Evolutionary conservation across 2,888 invertebrate species (phyloP), one percentile per base, ranked within the genome.

Genomic region (Sarcophaga carnaria): DNA sequence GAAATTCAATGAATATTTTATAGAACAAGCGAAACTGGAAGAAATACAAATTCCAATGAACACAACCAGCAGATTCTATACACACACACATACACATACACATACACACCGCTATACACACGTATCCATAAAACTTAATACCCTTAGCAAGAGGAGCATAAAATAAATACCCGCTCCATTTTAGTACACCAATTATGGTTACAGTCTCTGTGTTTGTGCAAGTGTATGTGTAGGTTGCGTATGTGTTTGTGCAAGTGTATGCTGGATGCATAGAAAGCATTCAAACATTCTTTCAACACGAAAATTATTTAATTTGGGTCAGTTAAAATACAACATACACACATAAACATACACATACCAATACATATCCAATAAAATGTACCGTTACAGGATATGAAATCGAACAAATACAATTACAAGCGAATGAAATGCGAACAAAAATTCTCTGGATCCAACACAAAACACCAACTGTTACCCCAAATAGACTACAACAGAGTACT

Each of bases 281-380:
- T 74, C 22, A 54, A 45, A 60, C 66, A 60, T 27, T 74, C 22
- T 60, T 54, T 47, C 25, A 60, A 45, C 27, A 54, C n/a, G 64
- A 80, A 63, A 22, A 14, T 66, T 72, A 64, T 66, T 72, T 66
- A 66, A 74, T 80, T 80, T 67, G 10, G 72, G 66, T 74, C 80
- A 66, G 54, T 66, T 37, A 10, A 67, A 2, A 60, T n/a, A 67
- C 75, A 66, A 37, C 17, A 64, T n/a, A 69, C 12, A 54, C 47
- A 64, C n/a, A 10, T 10, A 37, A 1, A 20, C 20, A 20, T 6
- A 37, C 37, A 37, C 37, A 37, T 37, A 37, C 37, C 37, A 37
- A 37, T 37, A 49, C 17, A 17, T 17, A 54, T 54, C 17, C 14
- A 54, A 54, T 37, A 37, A 37, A 37, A 37, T 37, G 2, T 14